phyloP scores from a whole-genome alignment of 2,888 invertebrate species.

The Cheilosia vernalis region DNA sequence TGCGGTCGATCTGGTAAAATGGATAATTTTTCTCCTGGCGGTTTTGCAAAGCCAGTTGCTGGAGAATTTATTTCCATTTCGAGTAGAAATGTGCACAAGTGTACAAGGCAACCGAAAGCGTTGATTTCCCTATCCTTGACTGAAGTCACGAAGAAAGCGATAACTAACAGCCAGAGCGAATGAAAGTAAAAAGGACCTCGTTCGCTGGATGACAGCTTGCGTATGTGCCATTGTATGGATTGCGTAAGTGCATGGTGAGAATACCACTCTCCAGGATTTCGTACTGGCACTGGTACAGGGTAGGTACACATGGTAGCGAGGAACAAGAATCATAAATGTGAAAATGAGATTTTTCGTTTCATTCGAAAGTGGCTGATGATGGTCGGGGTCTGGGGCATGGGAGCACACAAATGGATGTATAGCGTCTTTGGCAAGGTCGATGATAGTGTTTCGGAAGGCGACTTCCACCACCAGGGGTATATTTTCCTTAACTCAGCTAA shows the following conservation, averaged over 20 bases:
- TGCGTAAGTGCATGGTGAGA: constrained; percentile 67
- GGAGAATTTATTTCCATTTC: constrained; percentile 68
- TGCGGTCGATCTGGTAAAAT: constrained; percentile 74
- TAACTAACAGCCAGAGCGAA: constrained; percentile 43
- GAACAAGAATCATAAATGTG: constrained; percentile 69
- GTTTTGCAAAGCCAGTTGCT: constrained; percentile 45
- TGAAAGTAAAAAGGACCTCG: constrained; percentile 60
- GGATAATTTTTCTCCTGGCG: constrained; percentile 72
- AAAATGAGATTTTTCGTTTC: constrained; percentile 69
- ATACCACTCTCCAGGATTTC: not conserved
- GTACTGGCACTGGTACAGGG: no score
- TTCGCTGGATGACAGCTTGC: constrained; percentile 62
- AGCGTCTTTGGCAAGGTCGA: constrained; percentile 70
- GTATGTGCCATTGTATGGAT: constrained; percentile 59
- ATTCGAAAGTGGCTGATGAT: constrained; percentile 37
- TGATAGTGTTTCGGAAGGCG: constrained; percentile 31
- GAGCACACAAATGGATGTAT: not conserved
- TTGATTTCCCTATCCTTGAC: constrained; percentile 68
- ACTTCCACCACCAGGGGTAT: constrained; percentile 5
- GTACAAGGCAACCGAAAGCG: constrained; percentile 16
- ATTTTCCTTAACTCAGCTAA: constrained; percentile 28
- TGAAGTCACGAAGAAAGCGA: constrained; percentile 58
- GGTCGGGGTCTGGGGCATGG: constrained; percentile 13
- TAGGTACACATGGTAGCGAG: constrained; percentile 9
- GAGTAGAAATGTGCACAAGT: constrained; percentile 37